Evolutionary conservation across 2,888 invertebrate species (phyloP), one percentile per base, ranked within the genome.

Genomic region (Allacma fusca): DNA sequence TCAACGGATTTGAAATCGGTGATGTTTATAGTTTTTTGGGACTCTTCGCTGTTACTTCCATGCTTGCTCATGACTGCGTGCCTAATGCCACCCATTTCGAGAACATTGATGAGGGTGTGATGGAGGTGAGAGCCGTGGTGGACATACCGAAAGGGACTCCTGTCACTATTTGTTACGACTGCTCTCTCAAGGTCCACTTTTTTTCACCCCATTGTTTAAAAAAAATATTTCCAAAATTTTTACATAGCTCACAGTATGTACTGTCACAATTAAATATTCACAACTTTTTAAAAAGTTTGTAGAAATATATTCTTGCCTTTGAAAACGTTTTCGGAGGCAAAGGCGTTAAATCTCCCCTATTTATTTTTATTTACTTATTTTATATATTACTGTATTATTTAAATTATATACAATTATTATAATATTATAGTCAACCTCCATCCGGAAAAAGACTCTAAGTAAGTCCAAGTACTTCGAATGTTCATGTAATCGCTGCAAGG

Each of bases 1-100:
- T 84, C 2, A 84, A 84, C 72, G 80, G 81, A 0, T 84, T 84
- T 67, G 84, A 84, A 72, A 71, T 84, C 2, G 84, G 84, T 29
- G 84, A 84, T 50, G 79, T 75, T 57, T 79, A 43, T 28, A 75
- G 80, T 12, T 83, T 81, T 59, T 59, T 81, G 5, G 84, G 84
- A 57, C 75, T 84, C 21, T 82, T 81, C 75, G 79, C 79, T 19
- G 78, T 74, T 57, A 79, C 82, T 26, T 80, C 83, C 21, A 81
- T 83, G 81, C 74, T 80, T 69, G 81, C 83, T 43, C 83, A 84
- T 65, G 80, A 83, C 59, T 84, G 83, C 43, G 76, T 83, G 43
- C 83, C 84, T 16, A 84, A 84, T 77, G 76, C 82, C 19, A 79
- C 83, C 2, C 83, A 81, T 67, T 81, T 80, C 69, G 83, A 84